Base-by-base conservation (phyloP, 2,888 invertebrate genomes). In the Epistrophe grossulariae region DNA sequence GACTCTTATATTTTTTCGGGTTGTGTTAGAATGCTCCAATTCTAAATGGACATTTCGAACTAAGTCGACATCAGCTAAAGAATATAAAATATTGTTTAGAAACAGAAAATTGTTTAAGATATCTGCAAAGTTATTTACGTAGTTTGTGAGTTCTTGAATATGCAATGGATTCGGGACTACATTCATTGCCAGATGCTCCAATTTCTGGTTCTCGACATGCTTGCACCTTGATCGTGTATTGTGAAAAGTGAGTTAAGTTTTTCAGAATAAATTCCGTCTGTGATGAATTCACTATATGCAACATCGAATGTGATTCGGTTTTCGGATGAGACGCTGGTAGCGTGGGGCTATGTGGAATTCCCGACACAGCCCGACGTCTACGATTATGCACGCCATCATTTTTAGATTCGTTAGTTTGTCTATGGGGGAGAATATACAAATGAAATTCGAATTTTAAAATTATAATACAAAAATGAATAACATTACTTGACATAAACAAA, bases 191-290 rank as follows among this genome's bases (percentile, higher is more conserved):
- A 0, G 4, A 31, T 1, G 89, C 90, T 4, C 88, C 89, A 6
- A 45, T 38, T 38, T 71, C 88, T 0, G 92, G 93, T 89, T 94
- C 94, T n/a, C 97, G 95, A 90, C 98, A 98, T 5, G 97, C 97
- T 92, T 95, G 94, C 66, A 98, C 95, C 88, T 94, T 94, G 77
- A 98, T 95, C 19, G 95, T 95, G 93, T 98, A 98, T 89, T 94
- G 94, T 0, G 97, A 95, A 92, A 95, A 98, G 93, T 98, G 98
- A 10, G 95, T 95, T 89, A 98, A 93, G 45, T 95, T 93, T 52
- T 91, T 92, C 88, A 97, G 94, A 10, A 94, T 94, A 89, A 95
- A 93, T 70, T 94, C 93, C 0, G 92, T 93, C 89, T 90, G 88
- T 0, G 90, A 90, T 11, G 90, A 90, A 89, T 89, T 90, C 72